Percentiles rank a stretch among this genome's conserved stretches.
phyloP scores from a whole-genome alignment of 2,113 vertebrate genomes.

The Platanista minor region DNA sequence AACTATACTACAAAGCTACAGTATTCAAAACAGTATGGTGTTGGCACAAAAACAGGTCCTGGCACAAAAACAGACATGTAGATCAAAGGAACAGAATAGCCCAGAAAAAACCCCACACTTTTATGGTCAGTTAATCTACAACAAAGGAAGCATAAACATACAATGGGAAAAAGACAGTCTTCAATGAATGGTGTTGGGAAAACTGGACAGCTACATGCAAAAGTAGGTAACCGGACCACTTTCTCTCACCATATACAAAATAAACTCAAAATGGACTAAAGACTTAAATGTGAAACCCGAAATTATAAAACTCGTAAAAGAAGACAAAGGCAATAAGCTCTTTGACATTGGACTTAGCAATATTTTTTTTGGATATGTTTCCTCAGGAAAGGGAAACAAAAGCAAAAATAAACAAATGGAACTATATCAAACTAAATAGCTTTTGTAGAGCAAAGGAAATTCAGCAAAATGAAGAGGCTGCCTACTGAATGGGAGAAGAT shows the following conservation, averaged over 20 bases:
- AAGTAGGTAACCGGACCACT: not conserved
- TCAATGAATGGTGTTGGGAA: not conserved
- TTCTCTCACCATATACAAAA: not conserved
- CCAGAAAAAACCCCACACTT: not conserved
- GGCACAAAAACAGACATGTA: not conserved
- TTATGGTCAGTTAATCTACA: not conserved
- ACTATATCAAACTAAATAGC: not conserved
- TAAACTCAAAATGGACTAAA: not conserved
- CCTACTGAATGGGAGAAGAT: not conserved
- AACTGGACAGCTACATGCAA: not conserved
- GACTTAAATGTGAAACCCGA: not conserved
- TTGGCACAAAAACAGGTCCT: not conserved
- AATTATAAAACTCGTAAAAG: not conserved
- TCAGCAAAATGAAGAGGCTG: not conserved
- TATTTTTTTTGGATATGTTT: not conserved
- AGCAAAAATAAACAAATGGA: not conserved
- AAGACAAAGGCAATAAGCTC: not conserved
- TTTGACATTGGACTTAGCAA: not conserved
- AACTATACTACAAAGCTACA: not conserved
- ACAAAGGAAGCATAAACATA: not conserved
- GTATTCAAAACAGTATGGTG: not conserved
- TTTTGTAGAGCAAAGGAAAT: not conserved
- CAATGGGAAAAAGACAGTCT: not conserved
- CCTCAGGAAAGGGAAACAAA: not conserved
- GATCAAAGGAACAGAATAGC: not conserved